Evolutionary conservation across 2,888 invertebrate species (phyloP).

Genomic region (Caradrina clavipalpis): DNA sequence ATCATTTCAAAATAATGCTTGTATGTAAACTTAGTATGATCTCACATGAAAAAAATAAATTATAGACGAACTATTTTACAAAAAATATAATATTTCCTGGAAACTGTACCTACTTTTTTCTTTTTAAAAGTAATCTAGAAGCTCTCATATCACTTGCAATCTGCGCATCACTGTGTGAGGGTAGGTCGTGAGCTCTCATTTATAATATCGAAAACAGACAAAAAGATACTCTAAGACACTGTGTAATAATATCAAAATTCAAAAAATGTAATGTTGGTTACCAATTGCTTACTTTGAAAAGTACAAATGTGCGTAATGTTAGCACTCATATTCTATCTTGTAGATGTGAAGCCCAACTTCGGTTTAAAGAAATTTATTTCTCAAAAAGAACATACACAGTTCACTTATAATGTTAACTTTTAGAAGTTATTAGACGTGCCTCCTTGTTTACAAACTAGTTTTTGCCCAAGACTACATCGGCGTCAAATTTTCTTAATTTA

Average conservation of each 20-base stretch:
- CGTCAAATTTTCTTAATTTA: no score
- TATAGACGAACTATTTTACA: conserved; percentile 50
- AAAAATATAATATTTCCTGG: conserved; percentile 53
- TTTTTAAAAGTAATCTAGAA: conserved; percentile 55
- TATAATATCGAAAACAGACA: neutral
- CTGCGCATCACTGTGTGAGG: conserved; percentile 59
- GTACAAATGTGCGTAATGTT: no score
- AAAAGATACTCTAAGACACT: neutral
- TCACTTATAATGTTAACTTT: no score
- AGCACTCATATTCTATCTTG: no score
- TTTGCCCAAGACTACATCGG: no score
- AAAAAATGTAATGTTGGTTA: no score
- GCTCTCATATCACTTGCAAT: conserved; percentile 68
- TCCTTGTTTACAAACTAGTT: no score
- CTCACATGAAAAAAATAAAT: conserved; percentile 54
- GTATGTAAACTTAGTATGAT: conserved; percentile 60
- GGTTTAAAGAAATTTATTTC: no score
- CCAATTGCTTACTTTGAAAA: no score
- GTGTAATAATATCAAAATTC: neutral
- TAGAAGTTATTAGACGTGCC: no score
- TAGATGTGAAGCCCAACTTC: no score
- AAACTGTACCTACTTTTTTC: conserved; percentile 45
- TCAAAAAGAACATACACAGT: no score
- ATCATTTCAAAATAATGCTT: conserved; percentile 41
- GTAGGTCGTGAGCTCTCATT: conserved; percentile 43